Conservation (phyloP, 2,888 invertebrate genomes). For the Drosophila ustulata region DNA sequence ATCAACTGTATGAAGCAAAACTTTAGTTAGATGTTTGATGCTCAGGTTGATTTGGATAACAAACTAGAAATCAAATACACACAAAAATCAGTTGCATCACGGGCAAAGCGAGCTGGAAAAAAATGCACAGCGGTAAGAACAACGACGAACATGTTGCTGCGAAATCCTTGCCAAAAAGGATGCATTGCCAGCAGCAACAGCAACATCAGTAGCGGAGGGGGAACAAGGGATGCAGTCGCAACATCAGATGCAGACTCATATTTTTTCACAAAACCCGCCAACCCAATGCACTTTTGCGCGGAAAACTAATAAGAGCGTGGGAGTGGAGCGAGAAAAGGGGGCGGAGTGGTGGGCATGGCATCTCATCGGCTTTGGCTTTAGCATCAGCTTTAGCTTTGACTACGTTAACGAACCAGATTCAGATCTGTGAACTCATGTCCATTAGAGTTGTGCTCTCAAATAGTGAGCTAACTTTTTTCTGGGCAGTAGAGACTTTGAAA, state of each 20-base stretch:
- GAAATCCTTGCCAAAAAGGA: conserved; percentile 50
- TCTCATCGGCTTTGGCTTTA: conserved; percentile 15
- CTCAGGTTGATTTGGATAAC: not conserved
- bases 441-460: not conserved
- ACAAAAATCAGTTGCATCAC: conserved; percentile 2
- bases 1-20: not conserved
- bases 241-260: conserved; percentile 38
- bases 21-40: not conserved
- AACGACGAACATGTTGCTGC: conserved; percentile 20
- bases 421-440: conserved; percentile 6
- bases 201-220: not conserved
- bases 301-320: conserved; percentile 48
- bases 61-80: conserved; percentile 17
- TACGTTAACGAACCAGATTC: conserved; percentile 36
- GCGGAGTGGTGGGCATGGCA: not conserved
- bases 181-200: conserved; percentile 18
- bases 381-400: conserved; percentile 28
- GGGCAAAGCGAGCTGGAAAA: not conserved
- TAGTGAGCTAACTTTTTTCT: not conserved
- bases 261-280: conserved; percentile 61
- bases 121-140: not conserved
- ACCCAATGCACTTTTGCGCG: conserved; percentile 62
- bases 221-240: conserved; percentile 4
- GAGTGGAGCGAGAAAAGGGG: not conserved
- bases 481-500: not conserved